A percentile compares a stretch with the other conserved stretches of the same genome.
Conservation (phyloP, 2,888 invertebrate species). For the Cenopis cana region DNA sequence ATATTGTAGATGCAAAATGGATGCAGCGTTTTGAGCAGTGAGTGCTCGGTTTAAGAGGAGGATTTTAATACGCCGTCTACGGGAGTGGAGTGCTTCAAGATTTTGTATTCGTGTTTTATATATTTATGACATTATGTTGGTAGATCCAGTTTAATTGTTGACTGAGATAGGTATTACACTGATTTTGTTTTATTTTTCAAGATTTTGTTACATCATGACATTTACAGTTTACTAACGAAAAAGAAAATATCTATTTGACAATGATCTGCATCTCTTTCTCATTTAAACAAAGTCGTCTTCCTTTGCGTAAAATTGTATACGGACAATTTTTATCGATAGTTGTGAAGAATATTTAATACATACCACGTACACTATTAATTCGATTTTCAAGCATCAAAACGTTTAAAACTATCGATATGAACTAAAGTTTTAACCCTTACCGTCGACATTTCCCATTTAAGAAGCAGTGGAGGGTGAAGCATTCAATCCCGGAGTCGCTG, state of each 20-base stretch:
- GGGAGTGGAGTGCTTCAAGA: conserved; percentile 51
- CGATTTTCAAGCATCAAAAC: neutral
- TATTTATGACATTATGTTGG: conserved; percentile 38
- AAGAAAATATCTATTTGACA: no score
- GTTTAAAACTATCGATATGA: conserved; percentile 11
- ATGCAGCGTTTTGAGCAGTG: conserved; percentile 58
- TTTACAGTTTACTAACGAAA: no score
- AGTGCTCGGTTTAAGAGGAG: conserved; percentile 54
- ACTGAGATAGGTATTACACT: neutral
- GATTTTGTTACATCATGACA: neutral
- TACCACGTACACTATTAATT: neutral
- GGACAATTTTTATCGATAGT: no score
- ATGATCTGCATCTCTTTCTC: neutral
- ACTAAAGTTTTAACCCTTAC: conserved; percentile 23
- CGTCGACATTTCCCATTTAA: conserved; percentile 29
- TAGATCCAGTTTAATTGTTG: neutral
- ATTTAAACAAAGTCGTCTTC: neutral
- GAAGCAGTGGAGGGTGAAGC: conserved; percentile 36
- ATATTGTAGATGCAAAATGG: conserved; percentile 61
- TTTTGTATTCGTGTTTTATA: conserved; percentile 56
- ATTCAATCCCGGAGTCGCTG: conserved; percentile 52
- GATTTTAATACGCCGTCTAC: conserved; percentile 63
- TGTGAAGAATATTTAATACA: no score
- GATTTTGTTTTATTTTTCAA: no score
- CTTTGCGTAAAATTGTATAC: neutral